Evolutionary conservation across 2,113 vertebrate genomes (phyloP).

Genomic region (Eudyptes chrysolophus): DNA sequence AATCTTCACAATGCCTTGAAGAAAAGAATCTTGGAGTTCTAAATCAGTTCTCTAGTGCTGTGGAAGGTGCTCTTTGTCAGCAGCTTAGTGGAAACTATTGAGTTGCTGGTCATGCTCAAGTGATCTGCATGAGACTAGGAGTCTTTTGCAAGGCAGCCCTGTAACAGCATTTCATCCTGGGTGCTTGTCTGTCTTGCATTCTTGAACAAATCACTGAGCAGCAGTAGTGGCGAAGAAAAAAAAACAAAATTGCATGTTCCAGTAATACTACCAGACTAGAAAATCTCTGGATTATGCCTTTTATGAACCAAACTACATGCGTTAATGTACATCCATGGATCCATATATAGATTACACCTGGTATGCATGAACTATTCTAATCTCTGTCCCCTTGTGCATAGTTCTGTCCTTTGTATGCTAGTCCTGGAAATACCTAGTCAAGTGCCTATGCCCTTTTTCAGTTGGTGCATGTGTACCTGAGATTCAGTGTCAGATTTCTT

Average conservation of each 20-base stretch:
- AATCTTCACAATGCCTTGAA: not conserved
- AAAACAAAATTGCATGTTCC: not conserved
- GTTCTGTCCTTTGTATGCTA: not conserved
- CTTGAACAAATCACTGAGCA: not conserved
- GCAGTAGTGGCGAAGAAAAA: not conserved
- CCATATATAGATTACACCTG: not conserved
- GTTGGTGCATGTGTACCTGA: not conserved
- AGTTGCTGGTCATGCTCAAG: not conserved
- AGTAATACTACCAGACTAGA: not conserved
- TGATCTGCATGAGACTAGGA: not conserved
- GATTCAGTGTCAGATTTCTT: not conserved
- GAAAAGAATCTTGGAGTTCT: not conserved
- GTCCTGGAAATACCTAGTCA: not conserved
- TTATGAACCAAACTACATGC: not conserved
- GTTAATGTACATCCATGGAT: not conserved
- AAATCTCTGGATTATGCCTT: not conserved
- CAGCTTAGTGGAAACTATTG: not conserved
- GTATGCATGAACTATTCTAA: not conserved
- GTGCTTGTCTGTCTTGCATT: not conserved
- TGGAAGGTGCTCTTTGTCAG: not conserved
- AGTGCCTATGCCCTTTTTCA: not conserved
- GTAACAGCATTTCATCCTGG: not conserved
- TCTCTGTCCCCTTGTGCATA: not conserved
- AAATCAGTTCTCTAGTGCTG: not conserved
- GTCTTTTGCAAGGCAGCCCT: not conserved